These are phyloP conservation scores for Lysiphlebus fabarum DNA, from an alignment of 1,140 invertebrate genomes.

Conservation along the genomic window DNA sequence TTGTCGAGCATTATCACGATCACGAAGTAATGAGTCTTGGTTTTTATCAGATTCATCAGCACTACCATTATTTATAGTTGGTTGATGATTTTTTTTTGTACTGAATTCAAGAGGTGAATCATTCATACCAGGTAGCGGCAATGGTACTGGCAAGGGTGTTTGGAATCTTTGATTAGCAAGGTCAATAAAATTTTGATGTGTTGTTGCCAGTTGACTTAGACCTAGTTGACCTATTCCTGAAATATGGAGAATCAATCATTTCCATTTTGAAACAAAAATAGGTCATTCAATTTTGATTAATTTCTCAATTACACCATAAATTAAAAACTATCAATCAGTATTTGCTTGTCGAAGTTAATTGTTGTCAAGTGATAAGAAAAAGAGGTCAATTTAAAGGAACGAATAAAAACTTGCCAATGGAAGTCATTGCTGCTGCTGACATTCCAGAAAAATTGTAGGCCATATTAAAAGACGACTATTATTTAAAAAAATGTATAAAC, in stretches of 20 bases:
- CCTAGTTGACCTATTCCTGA: slow-evolving; percentile 53
- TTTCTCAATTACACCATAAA: too few species aligned
- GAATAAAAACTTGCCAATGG: slow-evolving; percentile 50
- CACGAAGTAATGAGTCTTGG: slow-evolving; percentile 38
- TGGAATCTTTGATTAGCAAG: slow-evolving; percentile 50
- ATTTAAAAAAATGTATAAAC: too few species aligned
- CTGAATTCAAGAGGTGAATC: slow-evolving; percentile 68
- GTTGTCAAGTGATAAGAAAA: slow-evolving; percentile 12
- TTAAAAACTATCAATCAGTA: background rate
- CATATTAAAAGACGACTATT: slow-evolving; percentile 24
- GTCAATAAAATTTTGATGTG: slow-evolving; percentile 53
- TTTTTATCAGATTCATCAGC: slow-evolving; percentile 42
- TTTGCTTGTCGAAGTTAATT: background rate
- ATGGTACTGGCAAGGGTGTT: slow-evolving; percentile 46
- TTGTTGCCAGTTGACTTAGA: slow-evolving; percentile 44
- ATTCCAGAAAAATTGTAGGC: slow-evolving; percentile 54
- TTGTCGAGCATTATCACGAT: slow-evolving; percentile 31
- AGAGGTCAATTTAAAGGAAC: slow-evolving; percentile 5
- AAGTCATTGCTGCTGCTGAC: slow-evolving; percentile 47
- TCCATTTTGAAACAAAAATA: slow-evolving; percentile 13
- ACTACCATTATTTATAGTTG: slow-evolving; percentile 50
- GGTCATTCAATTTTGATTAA: background rate
- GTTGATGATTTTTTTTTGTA: slow-evolving; percentile 64
- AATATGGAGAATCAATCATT: background rate
- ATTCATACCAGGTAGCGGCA: slow-evolving; percentile 60